Percentiles rank a stretch among this genome's conserved stretches.
Conservation (phyloP, 2,113 vertebrate species). For the Xiphorhynchus elegans region DNA sequence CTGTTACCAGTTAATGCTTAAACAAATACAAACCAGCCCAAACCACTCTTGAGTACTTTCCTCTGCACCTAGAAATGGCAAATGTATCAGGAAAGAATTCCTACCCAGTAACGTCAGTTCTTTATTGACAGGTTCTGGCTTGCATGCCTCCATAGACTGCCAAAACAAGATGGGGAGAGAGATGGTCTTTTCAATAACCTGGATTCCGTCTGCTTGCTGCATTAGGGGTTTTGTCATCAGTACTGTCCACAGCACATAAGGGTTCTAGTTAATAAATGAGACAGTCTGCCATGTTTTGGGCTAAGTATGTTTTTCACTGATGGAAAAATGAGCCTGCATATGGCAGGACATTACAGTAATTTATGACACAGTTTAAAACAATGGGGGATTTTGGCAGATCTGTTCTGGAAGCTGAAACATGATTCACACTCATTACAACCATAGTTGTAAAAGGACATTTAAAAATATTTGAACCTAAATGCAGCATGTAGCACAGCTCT, state of each 20-base stretch:
- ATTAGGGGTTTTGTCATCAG: not conserved
- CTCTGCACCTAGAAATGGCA: not conserved
- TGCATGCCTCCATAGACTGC: not conserved
- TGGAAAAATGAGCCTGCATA: not conserved
- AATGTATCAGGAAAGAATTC: not conserved
- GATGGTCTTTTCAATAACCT: not conserved
- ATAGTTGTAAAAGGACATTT: not conserved
- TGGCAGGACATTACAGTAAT: not conserved
- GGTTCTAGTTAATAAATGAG: not conserved
- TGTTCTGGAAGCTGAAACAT: not conserved
- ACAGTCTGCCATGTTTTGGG: not conserved
- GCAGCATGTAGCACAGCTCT: not conserved
- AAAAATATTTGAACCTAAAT: not conserved
- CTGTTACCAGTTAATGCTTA: not conserved
- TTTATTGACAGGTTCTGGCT: not conserved
- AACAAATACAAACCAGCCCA: not conserved
- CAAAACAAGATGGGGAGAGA: not conserved
- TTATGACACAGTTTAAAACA: not conserved
- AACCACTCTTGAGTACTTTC: not conserved
- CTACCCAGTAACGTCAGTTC: not conserved
- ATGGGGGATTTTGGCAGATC: not conserved
- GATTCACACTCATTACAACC: not conserved
- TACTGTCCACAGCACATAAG: not conserved
- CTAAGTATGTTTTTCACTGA: not conserved
- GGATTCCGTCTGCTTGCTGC: not conserved